These are phyloP conservation scores for Saxicola maurus DNA, from an alignment of 2,797 vertebrate species.

Conservation along the genomic window DNA sequence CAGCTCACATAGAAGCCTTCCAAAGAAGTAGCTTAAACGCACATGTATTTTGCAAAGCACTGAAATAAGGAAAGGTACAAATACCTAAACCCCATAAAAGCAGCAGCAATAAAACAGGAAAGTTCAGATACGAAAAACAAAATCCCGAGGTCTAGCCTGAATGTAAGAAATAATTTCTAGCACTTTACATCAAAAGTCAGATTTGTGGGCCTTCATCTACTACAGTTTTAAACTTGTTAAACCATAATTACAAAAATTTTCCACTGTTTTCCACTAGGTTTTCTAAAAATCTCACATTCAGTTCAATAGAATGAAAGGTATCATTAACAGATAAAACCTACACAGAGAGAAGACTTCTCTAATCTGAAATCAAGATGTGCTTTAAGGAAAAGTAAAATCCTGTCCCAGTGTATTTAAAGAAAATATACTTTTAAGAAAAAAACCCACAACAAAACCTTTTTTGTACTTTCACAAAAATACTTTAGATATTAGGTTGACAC, in stretches of 20 bases:
- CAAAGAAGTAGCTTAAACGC: not conserved
- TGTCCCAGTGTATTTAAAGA: not conserved
- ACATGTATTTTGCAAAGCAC: not conserved
- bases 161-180: not conserved
- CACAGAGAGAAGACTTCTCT: not conserved
- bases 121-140: not conserved
- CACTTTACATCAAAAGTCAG: not conserved
- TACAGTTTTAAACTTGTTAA: not conserved
- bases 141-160: not conserved
- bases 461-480: not conserved
- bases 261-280: not conserved
- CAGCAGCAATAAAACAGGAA: not conserved
- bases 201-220: not conserved
- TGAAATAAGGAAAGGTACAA: not conserved
- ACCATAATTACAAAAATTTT: not conserved
- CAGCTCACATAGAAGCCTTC: not conserved
- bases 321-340: not conserved
- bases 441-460: not conserved
- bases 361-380: not conserved
- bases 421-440: not conserved
- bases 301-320: not conserved
- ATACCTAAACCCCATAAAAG: not conserved
- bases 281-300: not conserved
- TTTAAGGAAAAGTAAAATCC: not conserved
- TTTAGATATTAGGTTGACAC: not conserved